Conservation (phyloP, 2,113 vertebrate species). For the Anseranas semipalmata region DNA sequence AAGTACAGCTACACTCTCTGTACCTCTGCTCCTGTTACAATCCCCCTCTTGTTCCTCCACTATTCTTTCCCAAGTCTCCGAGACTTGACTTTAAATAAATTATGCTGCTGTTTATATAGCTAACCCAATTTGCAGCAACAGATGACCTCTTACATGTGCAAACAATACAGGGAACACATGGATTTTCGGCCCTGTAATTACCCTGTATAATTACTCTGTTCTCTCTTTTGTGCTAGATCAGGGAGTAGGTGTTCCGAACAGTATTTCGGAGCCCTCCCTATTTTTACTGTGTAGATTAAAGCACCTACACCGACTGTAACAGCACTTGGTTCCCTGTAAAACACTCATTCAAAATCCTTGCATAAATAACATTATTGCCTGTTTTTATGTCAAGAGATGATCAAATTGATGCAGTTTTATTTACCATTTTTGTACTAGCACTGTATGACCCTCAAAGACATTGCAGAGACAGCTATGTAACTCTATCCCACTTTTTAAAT, state of each 20-base stretch:
- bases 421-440: background rate
- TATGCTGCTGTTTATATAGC: slow-evolving; percentile 8
- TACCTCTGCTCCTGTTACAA: background rate
- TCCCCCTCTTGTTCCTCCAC: background rate
- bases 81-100: slow-evolving; percentile 24
- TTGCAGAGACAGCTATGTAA: background rate
- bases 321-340: background rate
- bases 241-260: background rate
- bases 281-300: background rate
- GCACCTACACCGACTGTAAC: background rate
- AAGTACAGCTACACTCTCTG: background rate
- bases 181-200: slow-evolving; percentile 3
- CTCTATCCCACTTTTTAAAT: background rate
- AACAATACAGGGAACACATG: background rate
- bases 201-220: background rate
- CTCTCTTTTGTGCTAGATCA: background rate
- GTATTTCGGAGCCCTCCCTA: background rate
- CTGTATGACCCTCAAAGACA: background rate
- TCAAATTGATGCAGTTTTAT: background rate
- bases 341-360: rapidly evolving
- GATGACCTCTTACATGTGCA: background rate
- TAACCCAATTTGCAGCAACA: slow-evolving; percentile 24
- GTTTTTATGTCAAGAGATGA: background rate
- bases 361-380: background rate
- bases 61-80: background rate